Base-by-base conservation (phyloP, 2,888 invertebrate species). In the Ditula angustiorana region DNA sequence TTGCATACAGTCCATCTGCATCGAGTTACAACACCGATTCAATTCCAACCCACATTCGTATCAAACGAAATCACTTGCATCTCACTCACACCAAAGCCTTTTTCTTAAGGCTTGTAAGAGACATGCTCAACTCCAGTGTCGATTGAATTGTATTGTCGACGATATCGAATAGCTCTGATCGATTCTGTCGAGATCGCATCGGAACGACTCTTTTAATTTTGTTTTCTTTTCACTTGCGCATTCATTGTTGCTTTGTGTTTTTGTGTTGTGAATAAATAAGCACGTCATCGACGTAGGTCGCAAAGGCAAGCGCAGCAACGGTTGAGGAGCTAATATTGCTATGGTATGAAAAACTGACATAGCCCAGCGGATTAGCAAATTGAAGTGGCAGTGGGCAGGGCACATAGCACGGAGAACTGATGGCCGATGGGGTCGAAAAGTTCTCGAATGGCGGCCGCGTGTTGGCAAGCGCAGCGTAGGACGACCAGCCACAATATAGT, bases 1-100 rank as follows among this genome's bases (percentile, higher is more conserved):
- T 90, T 89, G 88, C 89, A 90, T 90, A 90, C 79, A 82, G 74
- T 74, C 82, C 85, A 83, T 85, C 84, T 85, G 85, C 83, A 78
- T 77, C 76, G 77, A 70, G 70, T 67, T 58, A 63, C 56, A 10
- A 41, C 63, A 81, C 82, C 78, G 79, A 77, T 78, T 78, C 73
- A 72, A 74, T 69, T 76, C 77, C 26, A 21, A 21, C 24, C 24
- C 30, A 19, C 26, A 64, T 26, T 5, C 4, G 5, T 10, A 28
- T 37, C 30, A 37, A 57, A 33, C 16, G 2, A 52, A 41, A 11
- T 7, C 2, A 24, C 5, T 24, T 63, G 19, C 24, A 4, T 63
- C 44, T 52, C 57, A 44, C 33, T 52, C 30, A 19, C 44, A 19
- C 63, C 0, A 0, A 7, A 2, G n/a, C 1, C 10, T 7, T n/a